These are phyloP conservation scores for Lacanobia wlatinum DNA, from an alignment of 2,888 invertebrate genomes.

Conservation along the genomic window DNA sequence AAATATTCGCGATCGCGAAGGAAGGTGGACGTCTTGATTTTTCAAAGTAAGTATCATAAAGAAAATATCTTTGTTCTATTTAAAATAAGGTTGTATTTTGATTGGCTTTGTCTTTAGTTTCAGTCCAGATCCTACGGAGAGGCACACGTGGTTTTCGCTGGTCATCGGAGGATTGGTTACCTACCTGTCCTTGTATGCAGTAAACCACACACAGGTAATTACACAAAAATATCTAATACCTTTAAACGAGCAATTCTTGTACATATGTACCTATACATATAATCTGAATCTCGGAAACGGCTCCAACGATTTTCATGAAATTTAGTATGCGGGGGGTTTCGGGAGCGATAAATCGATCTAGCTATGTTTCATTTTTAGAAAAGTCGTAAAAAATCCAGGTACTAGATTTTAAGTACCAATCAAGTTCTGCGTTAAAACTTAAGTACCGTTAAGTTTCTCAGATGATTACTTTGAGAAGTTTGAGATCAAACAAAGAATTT, in stretches of 20 bases:
- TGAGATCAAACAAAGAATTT: not conserved
- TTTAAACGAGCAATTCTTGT: too few relatives aligned
- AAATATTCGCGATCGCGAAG: constrained; percentile 93
- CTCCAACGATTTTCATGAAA: too few relatives aligned
- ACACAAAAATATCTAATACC: not conserved
- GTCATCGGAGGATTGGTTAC: constrained; percentile 95
- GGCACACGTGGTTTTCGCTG: constrained; percentile 96
- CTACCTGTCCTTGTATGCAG: constrained; percentile 95
- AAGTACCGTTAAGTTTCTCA: not conserved
- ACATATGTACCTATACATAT: too few relatives aligned
- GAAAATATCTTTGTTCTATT: not conserved
- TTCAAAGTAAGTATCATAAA: constrained; percentile 89
- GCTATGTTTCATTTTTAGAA: too few relatives aligned
- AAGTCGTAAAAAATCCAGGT: too few relatives aligned
- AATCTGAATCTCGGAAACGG: too few relatives aligned
- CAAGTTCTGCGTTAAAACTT: too few relatives aligned
- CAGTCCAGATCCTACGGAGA: constrained; percentile 94
- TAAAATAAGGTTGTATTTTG: not conserved
- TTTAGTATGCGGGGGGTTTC: too few relatives aligned
- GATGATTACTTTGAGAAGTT: not conserved
- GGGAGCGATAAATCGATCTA: too few relatives aligned
- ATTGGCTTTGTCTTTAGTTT: constrained; percentile 89
- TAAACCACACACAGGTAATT: constrained; percentile 94
- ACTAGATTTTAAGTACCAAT: too few relatives aligned
- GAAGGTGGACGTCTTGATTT: constrained; percentile 93